Base-by-base conservation (phyloP, 1,140 invertebrate genomes). In the Drosophila nigrodunni region DNA sequence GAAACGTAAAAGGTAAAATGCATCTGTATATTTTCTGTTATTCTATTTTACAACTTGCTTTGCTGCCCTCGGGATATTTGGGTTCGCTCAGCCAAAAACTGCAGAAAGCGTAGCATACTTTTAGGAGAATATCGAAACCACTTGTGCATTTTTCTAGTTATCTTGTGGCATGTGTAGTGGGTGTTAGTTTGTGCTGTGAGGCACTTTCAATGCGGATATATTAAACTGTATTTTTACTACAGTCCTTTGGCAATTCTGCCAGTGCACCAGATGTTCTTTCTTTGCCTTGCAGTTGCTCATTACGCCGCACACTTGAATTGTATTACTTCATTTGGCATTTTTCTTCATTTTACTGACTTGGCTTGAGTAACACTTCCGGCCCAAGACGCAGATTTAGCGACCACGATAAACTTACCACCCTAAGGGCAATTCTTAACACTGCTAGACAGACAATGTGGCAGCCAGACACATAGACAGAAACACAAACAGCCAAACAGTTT, bases 221-320 rank as follows among this genome's bases (percentile, higher is more conserved):
- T 89, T 89, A 89, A 89, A 89, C 85, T 89, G 25, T 89, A 81
- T 89, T 89, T 88, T 89, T 85, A 89, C 85, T 76, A 69, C 85
- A 72, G 58, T 73, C 71, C 60, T 18, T 60, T 35, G 55, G 46
- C 44, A 58, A 65, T 54, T 70, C 30, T 15, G 41, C 25, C 10
- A 41, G n/a, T 50, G 44, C 41, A 50, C 11, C 11, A 30, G 49
- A 66, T 52, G 47, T 66, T 43, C 47, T 54, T 47, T 60, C 25
- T 30, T 4, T 30, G 25, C 25, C 25, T 30, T 30, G 25, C 54
- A 55, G 54, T 64, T 64, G 81, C 78, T 77, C 60, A 76, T 80
- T 85, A 82, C 79, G 68, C 70, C 74, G 5, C 7, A 49, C 37
- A 18, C 78, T 69, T 78, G 69, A 59, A 74, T 73, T 71, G 77